Conservation (phyloP, 2,888 invertebrate species). For the Spodoptera exigua region DNA sequence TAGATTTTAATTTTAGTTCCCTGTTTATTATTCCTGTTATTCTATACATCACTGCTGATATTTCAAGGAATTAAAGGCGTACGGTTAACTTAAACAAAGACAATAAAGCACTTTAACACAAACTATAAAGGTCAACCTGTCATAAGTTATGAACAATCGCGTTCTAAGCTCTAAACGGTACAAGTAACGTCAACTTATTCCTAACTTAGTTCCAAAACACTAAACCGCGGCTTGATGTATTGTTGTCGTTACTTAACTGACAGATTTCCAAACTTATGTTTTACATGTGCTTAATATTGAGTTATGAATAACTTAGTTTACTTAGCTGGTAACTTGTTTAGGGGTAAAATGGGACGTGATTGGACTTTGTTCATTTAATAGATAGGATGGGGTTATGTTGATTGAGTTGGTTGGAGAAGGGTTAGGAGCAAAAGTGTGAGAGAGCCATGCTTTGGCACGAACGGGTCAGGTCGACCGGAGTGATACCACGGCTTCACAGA, state of each 20-base stretch:
- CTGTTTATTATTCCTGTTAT: neutral
- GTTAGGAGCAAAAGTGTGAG: too few relatives aligned
- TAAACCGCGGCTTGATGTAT: slow-evolving; percentile 51
- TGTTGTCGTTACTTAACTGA: slow-evolving; percentile 43
- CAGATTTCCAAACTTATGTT: slow-evolving; percentile 38
- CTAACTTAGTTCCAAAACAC: slow-evolving; percentile 40
- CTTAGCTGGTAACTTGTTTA: too few relatives aligned
- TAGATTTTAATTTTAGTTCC: too few relatives aligned
- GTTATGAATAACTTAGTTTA: too few relatives aligned
- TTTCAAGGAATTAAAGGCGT: neutral
- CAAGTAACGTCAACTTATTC: slow-evolving; percentile 18
- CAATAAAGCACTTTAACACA: slow-evolving; percentile 11
- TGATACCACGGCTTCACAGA: too few relatives aligned
- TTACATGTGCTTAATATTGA: too few relatives aligned
- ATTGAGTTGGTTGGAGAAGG: too few relatives aligned
- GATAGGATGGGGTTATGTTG: too few relatives aligned
- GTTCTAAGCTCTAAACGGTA: slow-evolving; percentile 21
- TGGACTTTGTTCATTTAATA: too few relatives aligned
- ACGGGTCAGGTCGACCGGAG: too few relatives aligned
- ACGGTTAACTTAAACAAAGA: neutral
- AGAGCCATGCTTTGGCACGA: too few relatives aligned
- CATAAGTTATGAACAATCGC: slow-evolving; percentile 31
- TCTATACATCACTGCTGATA: neutral
- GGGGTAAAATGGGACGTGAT: too few relatives aligned
- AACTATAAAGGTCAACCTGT: slow-evolving; percentile 25